These are phyloP conservation scores for Toxotes jaculatrix DNA, from an alignment of 2,113 vertebrate genomes.

Conservation along the genomic window DNA sequence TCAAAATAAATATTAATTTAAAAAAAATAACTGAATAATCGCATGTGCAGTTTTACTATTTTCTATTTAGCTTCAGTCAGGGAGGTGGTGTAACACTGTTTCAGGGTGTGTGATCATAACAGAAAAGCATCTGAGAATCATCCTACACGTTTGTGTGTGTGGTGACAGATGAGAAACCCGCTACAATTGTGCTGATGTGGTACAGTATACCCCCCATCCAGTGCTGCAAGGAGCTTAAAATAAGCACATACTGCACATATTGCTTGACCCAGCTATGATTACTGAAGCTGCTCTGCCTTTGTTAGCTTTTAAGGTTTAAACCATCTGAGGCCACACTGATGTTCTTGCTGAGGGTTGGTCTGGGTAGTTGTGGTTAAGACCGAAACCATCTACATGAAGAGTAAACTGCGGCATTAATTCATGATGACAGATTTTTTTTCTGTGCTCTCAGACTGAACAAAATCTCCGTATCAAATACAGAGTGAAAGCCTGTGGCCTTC, in stretches of 20 bases:
- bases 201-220: not conserved
- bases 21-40: slow-evolving; percentile 27
- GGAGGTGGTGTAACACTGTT: not conserved
- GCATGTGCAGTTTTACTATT: slow-evolving; percentile 9
- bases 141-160: not conserved
- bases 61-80: not conserved
- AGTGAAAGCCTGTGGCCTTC: not conserved
- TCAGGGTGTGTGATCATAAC: slow-evolving; percentile 5
- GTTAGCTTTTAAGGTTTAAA: slow-evolving; percentile 38
- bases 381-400: slow-evolving; percentile 1
- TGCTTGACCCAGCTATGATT: slow-evolving; percentile 38
- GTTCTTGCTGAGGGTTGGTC: slow-evolving; percentile 22
- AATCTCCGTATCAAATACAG: not conserved
- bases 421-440: not conserved
- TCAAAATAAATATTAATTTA: slow-evolving; percentile 16
- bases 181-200: no score
- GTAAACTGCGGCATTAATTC: not conserved
- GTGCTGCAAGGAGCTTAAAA: slow-evolving; percentile 42
- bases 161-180: not conserved
- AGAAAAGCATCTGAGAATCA: not conserved
- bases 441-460: not conserved
- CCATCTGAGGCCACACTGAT: slow-evolving; percentile 27
- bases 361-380: not conserved
- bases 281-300: slow-evolving; percentile 38
- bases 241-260: slow-evolving; percentile 42